Percentiles rank a stretch among this genome's conserved stretches.
Conservation (phyloP, 2,113 vertebrate genomes). For the Cyprinodon variegatus region DNA sequence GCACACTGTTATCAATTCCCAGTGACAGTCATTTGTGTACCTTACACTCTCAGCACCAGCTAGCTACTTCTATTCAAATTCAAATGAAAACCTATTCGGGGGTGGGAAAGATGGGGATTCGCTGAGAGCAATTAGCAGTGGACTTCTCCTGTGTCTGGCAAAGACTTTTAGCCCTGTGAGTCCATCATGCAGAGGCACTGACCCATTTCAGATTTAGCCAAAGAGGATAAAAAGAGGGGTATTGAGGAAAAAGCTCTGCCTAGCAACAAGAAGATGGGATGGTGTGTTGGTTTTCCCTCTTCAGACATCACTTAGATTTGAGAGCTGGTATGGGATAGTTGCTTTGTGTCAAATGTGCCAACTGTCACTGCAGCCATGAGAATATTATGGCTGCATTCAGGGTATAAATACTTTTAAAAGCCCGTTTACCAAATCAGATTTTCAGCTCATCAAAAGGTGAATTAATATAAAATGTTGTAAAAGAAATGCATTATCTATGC, state of each 20-base stretch:
- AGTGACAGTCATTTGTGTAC: conserved; percentile 82
- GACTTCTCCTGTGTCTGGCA: conserved; percentile 75
- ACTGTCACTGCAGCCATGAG: conserved; percentile 48
- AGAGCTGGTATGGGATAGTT: conserved; percentile 69
- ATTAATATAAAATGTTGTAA: background rate
- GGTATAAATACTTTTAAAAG: background rate
- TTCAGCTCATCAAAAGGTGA: background rate
- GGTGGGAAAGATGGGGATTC: conserved; percentile 46
- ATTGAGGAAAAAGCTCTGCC: conserved; percentile 62
- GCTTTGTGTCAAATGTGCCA: conserved; percentile 57
- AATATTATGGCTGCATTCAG: conserved; percentile 6
- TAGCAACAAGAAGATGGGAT: conserved; percentile 65
- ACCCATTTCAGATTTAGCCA: conserved; percentile 74
- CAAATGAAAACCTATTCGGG: conserved; percentile 75
- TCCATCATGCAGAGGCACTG: conserved; percentile 76
- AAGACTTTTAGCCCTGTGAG: conserved; percentile 75
- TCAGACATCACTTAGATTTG: conserved; percentile 64
- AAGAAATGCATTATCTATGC: background rate
- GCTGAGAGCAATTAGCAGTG: conserved; percentile 78
- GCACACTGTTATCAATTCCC: conserved; percentile 68
- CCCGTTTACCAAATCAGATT: conserved; percentile 1
- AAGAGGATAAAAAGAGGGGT: conserved; percentile 59
- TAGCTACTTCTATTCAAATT: conserved; percentile 81
- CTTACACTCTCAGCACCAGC: conserved; percentile 79
- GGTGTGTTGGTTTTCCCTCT: conserved; percentile 76